Conservation (phyloP, 1,140 invertebrate species). For the Andrena cerasifolii region DNA sequence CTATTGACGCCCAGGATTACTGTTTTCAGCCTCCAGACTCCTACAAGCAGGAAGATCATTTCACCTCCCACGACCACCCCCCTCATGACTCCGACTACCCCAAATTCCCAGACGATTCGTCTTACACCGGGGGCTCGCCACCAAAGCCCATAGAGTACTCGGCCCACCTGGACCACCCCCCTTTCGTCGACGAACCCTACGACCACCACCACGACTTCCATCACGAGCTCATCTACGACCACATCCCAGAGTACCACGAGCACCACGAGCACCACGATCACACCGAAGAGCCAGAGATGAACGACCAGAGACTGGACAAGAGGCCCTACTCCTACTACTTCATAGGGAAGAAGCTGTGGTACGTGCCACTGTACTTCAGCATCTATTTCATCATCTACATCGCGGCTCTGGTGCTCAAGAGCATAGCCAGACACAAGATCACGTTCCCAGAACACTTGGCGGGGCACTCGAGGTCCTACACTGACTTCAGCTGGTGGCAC, state of each 20-base stretch:
- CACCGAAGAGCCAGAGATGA: conserved; percentile 81
- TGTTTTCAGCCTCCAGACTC: conserved; percentile 47
- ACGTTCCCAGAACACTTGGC: conserved; percentile 77
- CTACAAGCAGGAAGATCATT: conserved; percentile 57
- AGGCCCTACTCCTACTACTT: conserved; percentile 91
- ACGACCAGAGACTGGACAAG: conserved; percentile 87
- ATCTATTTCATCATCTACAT: conserved; percentile 93
- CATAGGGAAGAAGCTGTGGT: conserved; percentile 91
- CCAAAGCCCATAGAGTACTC: conserved; percentile 68
- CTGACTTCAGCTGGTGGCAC: conserved; percentile 65
- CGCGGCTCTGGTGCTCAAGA: conserved; percentile 89
- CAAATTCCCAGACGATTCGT: conserved; percentile 16
- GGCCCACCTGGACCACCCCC: conserved; percentile 55
- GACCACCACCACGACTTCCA: conserved; percentile 80
- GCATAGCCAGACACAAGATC: conserved; percentile 90
- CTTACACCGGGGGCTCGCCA: conserved; percentile 54
- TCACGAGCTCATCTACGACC: conserved; percentile 78
- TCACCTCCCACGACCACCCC: conserved; percentile 28
- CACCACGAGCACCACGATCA: conserved; percentile 70
- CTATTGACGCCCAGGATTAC: background rate
- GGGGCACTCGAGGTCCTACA: conserved; percentile 53
- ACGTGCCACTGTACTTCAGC: conserved; percentile 91
- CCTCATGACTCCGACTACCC: conserved; percentile 55
- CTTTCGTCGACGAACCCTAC: conserved; percentile 52
- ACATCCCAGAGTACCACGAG: conserved; percentile 77